Evolutionary conservation across 2,113 vertebrate species (phyloP).

Genomic region (Hippotragus niger): DNA sequence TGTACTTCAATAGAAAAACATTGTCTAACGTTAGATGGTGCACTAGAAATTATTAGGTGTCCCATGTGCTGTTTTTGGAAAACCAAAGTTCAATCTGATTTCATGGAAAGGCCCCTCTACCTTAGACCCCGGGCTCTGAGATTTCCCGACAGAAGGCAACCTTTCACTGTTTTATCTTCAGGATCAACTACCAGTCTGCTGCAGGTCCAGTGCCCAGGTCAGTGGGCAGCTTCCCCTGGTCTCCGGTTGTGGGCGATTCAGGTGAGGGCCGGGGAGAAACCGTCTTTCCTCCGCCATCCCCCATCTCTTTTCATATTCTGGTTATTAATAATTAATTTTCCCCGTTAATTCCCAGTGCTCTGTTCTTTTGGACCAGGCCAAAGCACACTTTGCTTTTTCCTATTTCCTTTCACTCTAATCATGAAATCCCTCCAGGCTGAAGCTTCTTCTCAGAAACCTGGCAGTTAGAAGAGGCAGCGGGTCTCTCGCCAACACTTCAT

Average conservation of each 20-base stretch:
- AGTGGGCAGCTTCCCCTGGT: background rate
- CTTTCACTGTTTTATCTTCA: background rate
- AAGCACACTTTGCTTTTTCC: background rate
- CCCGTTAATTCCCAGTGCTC: background rate
- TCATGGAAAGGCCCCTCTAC: background rate
- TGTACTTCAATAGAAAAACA: background rate
- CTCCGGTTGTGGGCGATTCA: background rate
- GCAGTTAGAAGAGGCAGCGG: conserved; percentile 23
- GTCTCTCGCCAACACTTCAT: background rate
- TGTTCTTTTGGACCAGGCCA: background rate
- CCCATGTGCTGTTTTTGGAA: background rate
- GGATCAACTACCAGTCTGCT: background rate
- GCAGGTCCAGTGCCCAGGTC: fast-evolving
- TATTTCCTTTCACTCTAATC: conserved; percentile 17
- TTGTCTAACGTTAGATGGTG: background rate
- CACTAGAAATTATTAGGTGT: background rate
- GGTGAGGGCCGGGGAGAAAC: background rate
- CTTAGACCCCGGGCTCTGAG: background rate
- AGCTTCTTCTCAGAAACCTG: conserved; percentile 38
- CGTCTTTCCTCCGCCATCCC: background rate
- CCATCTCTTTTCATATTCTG: background rate
- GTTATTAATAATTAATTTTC: background rate
- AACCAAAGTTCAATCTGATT: background rate
- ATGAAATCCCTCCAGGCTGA: background rate
- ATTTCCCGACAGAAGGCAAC: background rate